These are phyloP conservation scores for Gymnocephalus cernua DNA, from an alignment of 2,113 vertebrate genomes.

Conservation along the genomic window DNA sequence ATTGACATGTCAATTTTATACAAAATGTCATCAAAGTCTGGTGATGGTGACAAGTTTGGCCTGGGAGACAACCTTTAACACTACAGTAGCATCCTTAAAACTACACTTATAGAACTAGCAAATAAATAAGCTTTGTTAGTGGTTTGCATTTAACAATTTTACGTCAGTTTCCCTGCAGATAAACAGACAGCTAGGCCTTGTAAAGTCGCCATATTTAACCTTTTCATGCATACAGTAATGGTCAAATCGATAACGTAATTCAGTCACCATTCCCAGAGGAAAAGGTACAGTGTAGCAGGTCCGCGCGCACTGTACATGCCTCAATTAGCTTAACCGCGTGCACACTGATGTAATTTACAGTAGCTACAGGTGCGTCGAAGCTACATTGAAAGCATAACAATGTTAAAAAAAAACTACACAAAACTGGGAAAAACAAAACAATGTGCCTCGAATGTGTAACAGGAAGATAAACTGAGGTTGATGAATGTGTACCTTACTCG, in stretches of 20 bases:
- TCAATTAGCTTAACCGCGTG: slow-evolving; percentile 40
- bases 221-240: slow-evolving; percentile 26
- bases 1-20: background rate
- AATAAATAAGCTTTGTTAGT: background rate
- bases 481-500: slow-evolving; percentile 81
- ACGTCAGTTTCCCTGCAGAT: background rate
- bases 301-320: slow-evolving; percentile 34
- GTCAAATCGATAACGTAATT: slow-evolving; percentile 35
- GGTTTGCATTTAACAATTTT: background rate
- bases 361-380: slow-evolving; percentile 50
- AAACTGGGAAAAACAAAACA: background rate
- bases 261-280: slow-evolving; percentile 33
- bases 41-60: background rate
- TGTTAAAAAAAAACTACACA: background rate
- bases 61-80: background rate
- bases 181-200: slow-evolving; percentile 24
- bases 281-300: slow-evolving; percentile 1
- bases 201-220: slow-evolving; percentile 28
- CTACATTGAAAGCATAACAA: background rate
- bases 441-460: background rate
- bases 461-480: slow-evolving; percentile 34
- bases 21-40: background rate
- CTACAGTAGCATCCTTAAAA: background rate
- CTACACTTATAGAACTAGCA: background rate
- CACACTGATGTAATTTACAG: slow-evolving; percentile 27